Percentiles rank a stretch among this genome's conserved stretches.
Evolutionary conservation across 2,888 invertebrate species (phyloP).

Genomic region (Gnatocerus cornutus): DNA sequence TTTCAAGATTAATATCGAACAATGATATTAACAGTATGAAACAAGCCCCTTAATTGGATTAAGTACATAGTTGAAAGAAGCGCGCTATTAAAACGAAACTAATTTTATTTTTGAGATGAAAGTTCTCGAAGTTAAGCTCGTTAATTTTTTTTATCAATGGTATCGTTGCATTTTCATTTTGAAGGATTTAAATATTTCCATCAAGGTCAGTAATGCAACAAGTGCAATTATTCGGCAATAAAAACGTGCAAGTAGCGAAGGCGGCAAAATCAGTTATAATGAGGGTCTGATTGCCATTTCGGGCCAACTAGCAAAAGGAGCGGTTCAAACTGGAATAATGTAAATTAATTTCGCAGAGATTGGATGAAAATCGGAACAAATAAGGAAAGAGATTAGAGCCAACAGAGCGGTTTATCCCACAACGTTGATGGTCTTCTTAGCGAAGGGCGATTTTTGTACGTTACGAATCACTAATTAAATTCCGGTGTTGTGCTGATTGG

Average conservation of each 20-base stretch:
- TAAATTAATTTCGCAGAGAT: constrained; percentile 29
- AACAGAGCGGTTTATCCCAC: constrained; percentile 11
- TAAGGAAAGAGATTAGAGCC: constrained; percentile 27
- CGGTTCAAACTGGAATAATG: constrained; percentile 32
- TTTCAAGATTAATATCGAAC: constrained; percentile 26
- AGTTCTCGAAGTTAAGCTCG: neutral
- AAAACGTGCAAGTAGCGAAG: constrained; percentile 26
- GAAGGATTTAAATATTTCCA: neutral
- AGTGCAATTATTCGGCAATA: constrained; percentile 42
- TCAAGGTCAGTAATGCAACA: constrained; percentile 37
- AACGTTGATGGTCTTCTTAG: constrained; percentile 3
- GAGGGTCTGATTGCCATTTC: constrained; percentile 30
- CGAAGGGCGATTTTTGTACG: constrained; percentile 12
- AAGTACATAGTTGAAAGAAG: too few relatives aligned
- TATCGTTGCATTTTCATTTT: too few relatives aligned
- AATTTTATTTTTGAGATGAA: neutral
- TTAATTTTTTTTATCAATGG: too few relatives aligned
- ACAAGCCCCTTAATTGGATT: too few relatives aligned
- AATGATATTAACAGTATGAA: constrained; percentile 20
- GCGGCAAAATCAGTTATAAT: constrained; percentile 19
- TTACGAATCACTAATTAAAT: constrained; percentile 29
- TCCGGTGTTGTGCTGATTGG: constrained; percentile 33
- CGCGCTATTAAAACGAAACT: neutral
- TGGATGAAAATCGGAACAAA: constrained; percentile 34
- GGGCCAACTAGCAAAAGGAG: constrained; percentile 14